phyloP scores from a whole-genome alignment of 2,888 invertebrate genomes.

The Volucella inanis region DNA sequence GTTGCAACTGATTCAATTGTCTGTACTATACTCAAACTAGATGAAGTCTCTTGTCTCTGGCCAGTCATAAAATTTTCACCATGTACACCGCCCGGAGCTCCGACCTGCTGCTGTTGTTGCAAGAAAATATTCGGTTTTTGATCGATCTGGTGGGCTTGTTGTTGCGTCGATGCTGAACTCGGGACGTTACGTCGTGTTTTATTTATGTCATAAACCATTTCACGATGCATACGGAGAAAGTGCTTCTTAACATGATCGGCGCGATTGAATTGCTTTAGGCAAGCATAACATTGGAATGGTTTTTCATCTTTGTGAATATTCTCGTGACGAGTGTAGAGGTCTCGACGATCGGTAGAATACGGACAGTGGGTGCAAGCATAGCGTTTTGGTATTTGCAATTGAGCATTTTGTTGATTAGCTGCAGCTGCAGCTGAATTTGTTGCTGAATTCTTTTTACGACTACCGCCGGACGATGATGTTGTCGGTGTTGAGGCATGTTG shows the following conservation, averaged over 20 bases:
- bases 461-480: constrained; percentile 49
- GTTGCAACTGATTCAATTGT: constrained; percentile 83
- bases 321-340: constrained; percentile 95
- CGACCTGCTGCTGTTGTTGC: constrained; percentile 78
- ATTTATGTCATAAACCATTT: constrained; percentile 93
- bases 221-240: constrained; percentile 95
- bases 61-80: constrained; percentile 79
- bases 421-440: constrained; percentile 71
- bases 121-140: constrained; percentile 81
- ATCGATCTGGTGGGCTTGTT: constrained; percentile 77
- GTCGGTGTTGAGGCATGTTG: constrained; percentile 53
- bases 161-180: constrained; percentile 81
- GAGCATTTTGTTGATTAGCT: constrained; percentile 77
- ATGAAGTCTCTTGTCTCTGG: constrained; percentile 82
- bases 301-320: constrained; percentile 97
- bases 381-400: constrained; percentile 85
- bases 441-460: constrained; percentile 62
- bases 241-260: constrained; percentile 98
- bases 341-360: constrained; percentile 95
- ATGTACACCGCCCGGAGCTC: constrained; percentile 51
- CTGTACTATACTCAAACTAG: constrained; percentile 82
- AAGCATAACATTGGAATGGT: constrained; percentile 96
- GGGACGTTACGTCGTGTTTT: constrained; percentile 87
- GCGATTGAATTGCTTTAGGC: constrained; percentile 95
- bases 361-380: constrained; percentile 95